Evolutionary conservation across 1,140 invertebrate species (phyloP).

Genomic region (Hyles euphorbiae): DNA sequence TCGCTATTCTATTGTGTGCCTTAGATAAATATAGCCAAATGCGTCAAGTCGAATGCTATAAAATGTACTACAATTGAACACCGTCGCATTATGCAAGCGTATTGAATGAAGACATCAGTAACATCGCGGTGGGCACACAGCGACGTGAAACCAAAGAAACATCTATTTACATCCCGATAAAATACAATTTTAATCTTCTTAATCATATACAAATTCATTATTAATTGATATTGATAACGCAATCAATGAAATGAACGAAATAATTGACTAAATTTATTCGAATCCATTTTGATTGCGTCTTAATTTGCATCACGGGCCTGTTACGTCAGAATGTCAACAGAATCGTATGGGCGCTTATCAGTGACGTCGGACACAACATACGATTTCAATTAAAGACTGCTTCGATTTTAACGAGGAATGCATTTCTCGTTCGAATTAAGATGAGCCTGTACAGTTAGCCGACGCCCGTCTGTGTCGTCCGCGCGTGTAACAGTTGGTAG

Average conservation of each 20-base stretch:
- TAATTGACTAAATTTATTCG: constrained; percentile 2
- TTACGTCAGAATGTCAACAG: constrained; percentile 50
- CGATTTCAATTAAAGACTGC: constrained; percentile 70
- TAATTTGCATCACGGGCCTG: constrained; percentile 40
- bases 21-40: constrained; percentile 19
- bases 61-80: constrained; percentile 24
- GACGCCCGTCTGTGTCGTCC: constrained; percentile 19
- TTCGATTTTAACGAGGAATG: constrained; percentile 60
- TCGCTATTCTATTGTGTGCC: constrained; percentile 50
- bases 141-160: too few relatives aligned
- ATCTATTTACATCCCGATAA: too few relatives aligned
- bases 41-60: constrained; percentile 17
- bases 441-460: constrained; percentile 31
- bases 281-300: constrained; percentile 22
- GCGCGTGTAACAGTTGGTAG: constrained; percentile 16
- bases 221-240: constrained; percentile 11
- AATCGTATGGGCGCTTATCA: constrained; percentile 51
- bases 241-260: constrained; percentile 5
- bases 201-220: constrained; percentile 6
- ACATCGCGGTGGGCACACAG: too few relatives aligned
- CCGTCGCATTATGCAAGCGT: constrained; percentile 13
- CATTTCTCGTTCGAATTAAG: constrained; percentile 41
- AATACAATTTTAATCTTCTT: constrained; percentile 7
- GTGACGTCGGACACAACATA: constrained; percentile 59
- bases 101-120: not conserved